Evolutionary conservation across 2,113 vertebrate species (phyloP), one percentile per base, ranked within the genome.

Genomic region (Peromyscus maniculatus): DNA sequence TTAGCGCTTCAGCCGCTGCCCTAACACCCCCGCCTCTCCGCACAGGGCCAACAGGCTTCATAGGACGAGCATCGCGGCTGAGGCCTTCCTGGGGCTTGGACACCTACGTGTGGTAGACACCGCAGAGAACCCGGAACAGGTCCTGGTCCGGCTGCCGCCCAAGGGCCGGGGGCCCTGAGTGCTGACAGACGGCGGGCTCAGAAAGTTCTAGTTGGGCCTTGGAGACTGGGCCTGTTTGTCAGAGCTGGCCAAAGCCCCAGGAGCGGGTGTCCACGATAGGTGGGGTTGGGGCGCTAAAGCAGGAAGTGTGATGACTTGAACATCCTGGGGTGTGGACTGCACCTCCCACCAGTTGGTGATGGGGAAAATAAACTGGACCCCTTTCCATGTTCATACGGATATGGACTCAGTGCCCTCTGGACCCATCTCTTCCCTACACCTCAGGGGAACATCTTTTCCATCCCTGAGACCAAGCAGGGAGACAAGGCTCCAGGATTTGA

Each of bases 91-190:
- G 77, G 97, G 97, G 33, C 97, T 98, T 91, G 55, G 31, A 7
- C 93, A 97, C 52, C 78, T 98, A 52, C 96, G 95, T 0, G 36
- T 98, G 43, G 97, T 98, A 39, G 98, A 98, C 74, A 98, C 98
- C 0, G 90, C 95, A 0, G 97, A 96, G 4, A 98, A 98, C 82
- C 98, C 36, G 0, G 98, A 98, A 77, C 96, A 93, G 24, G 97
- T 98, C 93, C 91, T 92, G 77, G 77, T 98, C 80, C 86, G 0
- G 82, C 43, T 98, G 84, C 97, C 95, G 0, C 66, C 84, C 31
- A 24, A 17, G 0, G 49, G 57, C 36, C 66, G 33, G 39, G 84
- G 49, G 43, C 55, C 69, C 87, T 91, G 26, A 74, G 84, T 59
- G 39, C 83, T 5, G 1, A 19, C 8, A 46, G 87, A 28, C 10